These are phyloP conservation scores for Coendou prehensilis DNA, from an alignment of 2,797 vertebrate genomes.

Conservation along the genomic window DNA sequence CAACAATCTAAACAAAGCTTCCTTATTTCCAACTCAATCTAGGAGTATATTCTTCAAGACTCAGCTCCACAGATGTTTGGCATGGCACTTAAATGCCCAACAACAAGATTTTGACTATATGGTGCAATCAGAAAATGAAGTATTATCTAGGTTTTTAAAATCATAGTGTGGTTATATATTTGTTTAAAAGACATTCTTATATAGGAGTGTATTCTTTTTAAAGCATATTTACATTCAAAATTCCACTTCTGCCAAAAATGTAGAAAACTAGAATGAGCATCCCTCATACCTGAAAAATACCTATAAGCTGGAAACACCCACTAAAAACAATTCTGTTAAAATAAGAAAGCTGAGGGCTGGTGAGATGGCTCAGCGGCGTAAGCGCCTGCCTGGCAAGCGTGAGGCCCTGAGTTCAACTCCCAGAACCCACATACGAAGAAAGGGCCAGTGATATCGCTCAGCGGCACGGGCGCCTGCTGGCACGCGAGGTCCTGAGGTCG, in stretches of 20 bases:
- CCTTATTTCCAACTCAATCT: not conserved
- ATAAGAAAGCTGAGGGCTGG: not conserved
- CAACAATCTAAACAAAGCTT: not conserved
- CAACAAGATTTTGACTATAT: not conserved
- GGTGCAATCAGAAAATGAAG: not conserved
- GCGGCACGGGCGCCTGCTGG: too few relatives aligned
- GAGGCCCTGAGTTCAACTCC: too few relatives aligned
- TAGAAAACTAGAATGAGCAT: not conserved
- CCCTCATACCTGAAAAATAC: not conserved
- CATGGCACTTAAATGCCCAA: not conserved
- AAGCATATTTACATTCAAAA: not conserved
- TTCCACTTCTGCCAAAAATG: conserved; percentile 8
- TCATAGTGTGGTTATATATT: not conserved
- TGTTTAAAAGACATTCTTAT: not conserved
- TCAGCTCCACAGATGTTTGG: not conserved
- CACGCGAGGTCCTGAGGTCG: too few relatives aligned
- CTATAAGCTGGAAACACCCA: not conserved
- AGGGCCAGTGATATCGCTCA: too few relatives aligned
- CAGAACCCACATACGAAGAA: too few relatives aligned
- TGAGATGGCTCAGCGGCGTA: too few relatives aligned
- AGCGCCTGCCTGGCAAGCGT: too few relatives aligned
- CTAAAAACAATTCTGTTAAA: not conserved
- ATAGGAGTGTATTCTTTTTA: not conserved
- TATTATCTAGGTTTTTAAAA: not conserved
- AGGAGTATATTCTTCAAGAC: not conserved